Evolutionary conservation across 2,888 invertebrate species (phyloP), one percentile per base, ranked within the genome.

Genomic region (Mellilla xanthometata): DNA sequence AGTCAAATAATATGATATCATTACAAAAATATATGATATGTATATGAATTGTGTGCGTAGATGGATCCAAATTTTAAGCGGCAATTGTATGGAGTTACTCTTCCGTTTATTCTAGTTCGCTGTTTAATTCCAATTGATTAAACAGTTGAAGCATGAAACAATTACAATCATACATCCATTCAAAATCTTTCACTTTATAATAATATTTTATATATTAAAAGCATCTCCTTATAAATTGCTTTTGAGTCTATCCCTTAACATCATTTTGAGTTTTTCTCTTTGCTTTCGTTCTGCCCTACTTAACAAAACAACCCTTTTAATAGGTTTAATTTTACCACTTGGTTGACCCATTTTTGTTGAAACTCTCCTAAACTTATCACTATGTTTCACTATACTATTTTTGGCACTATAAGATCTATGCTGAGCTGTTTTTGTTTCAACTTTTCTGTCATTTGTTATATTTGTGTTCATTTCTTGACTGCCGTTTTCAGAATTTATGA

Each of bases 221-320:
- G 4, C 3, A 19, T 1, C 3, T 19, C 15, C 3, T 24, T 9
- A 34, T 6, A 13, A n/a, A 11, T 23, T 12, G 0, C n/a, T 3
- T 13, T 7, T 11, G 13, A 27, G 2, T 19, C 28, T 27, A 3
- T 39, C 22, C 15, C 40, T 46, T 8, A 46, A 22, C 12, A 12
- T 13, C 10, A 13, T 36, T 19, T 36, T 46, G 2, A 9, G 8
- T 2, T 23, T 35, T 23, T 46, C 40, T 8, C 40, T 40, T 19
- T 35, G 22, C 12, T 40, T 13, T 6, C 30, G 26, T 13, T 35
- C 12, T 27, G 35, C 40, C 6, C 12, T 34, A n/a, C 39, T 40
- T n/a, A 46, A 26, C 46, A 30, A 26, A 4, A 46, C 31, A 1
- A 35, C 35, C 9, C 46, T 30, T 22, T 30, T 40, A 7, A 30